Evolutionary conservation across 2,888 invertebrate species (phyloP).

Genomic region (Dasypogon diadema): DNA sequence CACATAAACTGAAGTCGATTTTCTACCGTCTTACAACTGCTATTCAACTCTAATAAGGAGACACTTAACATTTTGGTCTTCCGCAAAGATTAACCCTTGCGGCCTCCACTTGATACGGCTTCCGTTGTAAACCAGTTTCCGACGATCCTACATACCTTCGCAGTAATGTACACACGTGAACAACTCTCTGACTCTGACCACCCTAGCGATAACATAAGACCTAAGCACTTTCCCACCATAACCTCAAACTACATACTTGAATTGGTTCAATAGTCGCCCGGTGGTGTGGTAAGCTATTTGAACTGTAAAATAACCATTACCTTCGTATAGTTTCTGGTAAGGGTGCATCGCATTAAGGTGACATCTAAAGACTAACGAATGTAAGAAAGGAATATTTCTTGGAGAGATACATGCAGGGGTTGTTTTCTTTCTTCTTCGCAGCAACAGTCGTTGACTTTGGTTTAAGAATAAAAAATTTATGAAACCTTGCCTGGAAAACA

Average conservation of each 20-base stretch:
- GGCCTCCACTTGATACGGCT: background rate
- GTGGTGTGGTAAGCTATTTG: slow-evolving; percentile 15
- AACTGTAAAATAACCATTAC: slow-evolving; percentile 1
- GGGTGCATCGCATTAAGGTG: background rate
- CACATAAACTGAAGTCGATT: background rate
- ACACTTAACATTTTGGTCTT: slow-evolving; percentile 23
- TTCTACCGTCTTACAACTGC: background rate
- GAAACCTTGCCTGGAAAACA: slow-evolving; percentile 7
- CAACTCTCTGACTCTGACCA: background rate
- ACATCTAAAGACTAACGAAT: background rate
- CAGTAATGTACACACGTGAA: background rate
- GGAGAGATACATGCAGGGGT: background rate
- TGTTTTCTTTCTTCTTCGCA: background rate
- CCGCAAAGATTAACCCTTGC: background rate
- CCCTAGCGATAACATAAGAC: slow-evolving; percentile 2
- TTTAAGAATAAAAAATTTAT: slow-evolving; percentile 30
- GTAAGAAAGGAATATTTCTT: background rate
- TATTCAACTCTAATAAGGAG: background rate
- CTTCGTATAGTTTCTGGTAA: background rate
- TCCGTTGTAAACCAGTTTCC: background rate
- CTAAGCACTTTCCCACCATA: slow-evolving; percentile 13
- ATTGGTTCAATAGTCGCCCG: slow-evolving; percentile 23
- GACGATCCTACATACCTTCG: no score
- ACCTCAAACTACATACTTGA: slow-evolving; percentile 14
- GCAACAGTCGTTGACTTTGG: background rate